phyloP scores from a whole-genome alignment of 2,888 invertebrate species.

The Coecobrya sp. region DNA sequence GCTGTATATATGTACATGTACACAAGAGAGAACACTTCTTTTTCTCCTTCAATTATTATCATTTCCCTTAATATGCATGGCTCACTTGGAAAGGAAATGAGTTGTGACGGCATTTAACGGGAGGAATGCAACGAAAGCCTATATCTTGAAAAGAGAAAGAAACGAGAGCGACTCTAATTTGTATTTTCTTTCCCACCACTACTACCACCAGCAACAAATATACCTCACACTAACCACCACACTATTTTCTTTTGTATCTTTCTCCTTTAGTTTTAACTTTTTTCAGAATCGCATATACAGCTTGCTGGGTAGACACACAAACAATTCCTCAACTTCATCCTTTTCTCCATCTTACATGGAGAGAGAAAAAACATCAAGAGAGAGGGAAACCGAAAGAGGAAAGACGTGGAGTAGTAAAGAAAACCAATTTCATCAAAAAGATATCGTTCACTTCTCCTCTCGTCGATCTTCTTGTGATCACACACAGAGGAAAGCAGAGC shows the following conservation, averaged over 20 bases:
- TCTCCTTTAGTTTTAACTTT: slow-evolving; percentile 45
- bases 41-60: slow-evolving; percentile 63
- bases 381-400: background rate
- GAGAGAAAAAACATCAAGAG: background rate
- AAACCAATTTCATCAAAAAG: slow-evolving; percentile 76
- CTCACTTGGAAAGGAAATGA: slow-evolving; percentile 76
- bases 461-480: slow-evolving; percentile 44
- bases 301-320: background rate
- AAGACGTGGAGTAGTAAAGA: slow-evolving; percentile 50
- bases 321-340: slow-evolving; percentile 47
- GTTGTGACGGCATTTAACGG: slow-evolving; percentile 79
- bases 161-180: slow-evolving; percentile 74
- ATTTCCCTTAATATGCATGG: slow-evolving; percentile 69
- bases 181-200: slow-evolving; percentile 61
- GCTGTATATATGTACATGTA: slow-evolving; percentile 11
- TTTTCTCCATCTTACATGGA: background rate
- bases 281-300: background rate
- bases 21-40: background rate
- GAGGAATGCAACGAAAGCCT: slow-evolving; percentile 35
- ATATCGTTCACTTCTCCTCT: slow-evolving; percentile 61
- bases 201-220: slow-evolving; percentile 24
- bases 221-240: background rate
- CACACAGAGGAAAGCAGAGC: background rate
- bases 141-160: slow-evolving; percentile 33
- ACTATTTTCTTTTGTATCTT: slow-evolving; percentile 14